Conservation (phyloP, 2,113 vertebrate species). For the Oncorhynchus masou region DNA sequence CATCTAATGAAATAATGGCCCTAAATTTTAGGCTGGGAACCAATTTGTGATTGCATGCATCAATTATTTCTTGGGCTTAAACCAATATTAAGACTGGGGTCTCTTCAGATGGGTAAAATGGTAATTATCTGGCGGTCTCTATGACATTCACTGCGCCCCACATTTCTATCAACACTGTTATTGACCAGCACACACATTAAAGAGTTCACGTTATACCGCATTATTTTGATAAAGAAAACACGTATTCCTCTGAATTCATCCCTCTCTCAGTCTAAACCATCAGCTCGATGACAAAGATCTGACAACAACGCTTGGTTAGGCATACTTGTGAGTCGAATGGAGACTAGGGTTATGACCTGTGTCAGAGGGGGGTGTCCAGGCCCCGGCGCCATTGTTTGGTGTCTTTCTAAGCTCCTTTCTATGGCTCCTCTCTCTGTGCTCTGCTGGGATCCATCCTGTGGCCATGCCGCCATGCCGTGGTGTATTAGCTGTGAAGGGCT, state of each 20-base stretch:
- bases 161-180: conserved; percentile 51
- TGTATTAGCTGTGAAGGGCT: conserved; percentile 47
- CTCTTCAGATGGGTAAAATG: conserved; percentile 68
- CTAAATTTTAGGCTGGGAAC: conserved; percentile 76
- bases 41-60: conserved; percentile 81
- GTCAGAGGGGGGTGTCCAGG: background rate
- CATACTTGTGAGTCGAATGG: conserved; percentile 20
- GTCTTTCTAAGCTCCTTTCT: conserved; percentile 25
- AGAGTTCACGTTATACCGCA: conserved; percentile 24
- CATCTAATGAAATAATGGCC: conserved; percentile 78
- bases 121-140: conserved; percentile 67
- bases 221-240: background rate
- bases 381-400: background rate
- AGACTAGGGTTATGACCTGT: conserved; percentile 5
- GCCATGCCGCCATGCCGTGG: conserved; percentile 30
- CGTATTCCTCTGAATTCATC: conserved; percentile 1
- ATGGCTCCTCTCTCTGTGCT: conserved; percentile 29
- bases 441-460: conserved; percentile 39
- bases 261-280: conserved; percentile 16
- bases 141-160: conserved; percentile 46
- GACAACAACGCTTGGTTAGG: background rate
- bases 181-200: conserved; percentile 11
- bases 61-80: conserved; percentile 77
- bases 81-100: conserved; percentile 69
- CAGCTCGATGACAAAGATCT: conserved; percentile 22